Conservation (phyloP, 2,113 vertebrate species). For the Talpa occidentalis region DNA sequence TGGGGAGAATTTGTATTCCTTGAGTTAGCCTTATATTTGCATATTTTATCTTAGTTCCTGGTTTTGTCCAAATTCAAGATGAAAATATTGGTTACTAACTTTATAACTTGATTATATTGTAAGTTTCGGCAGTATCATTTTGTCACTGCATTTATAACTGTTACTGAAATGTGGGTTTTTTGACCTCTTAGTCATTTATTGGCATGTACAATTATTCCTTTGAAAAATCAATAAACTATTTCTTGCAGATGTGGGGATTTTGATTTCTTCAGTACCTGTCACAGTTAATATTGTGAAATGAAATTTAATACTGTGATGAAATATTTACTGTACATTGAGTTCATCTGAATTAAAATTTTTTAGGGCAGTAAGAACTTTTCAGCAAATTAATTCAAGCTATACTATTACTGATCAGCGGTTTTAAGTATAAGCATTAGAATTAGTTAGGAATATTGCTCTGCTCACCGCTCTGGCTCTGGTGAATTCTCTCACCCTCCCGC, state of each 20-base stretch:
- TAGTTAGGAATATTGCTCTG: background rate
- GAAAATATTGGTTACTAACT: background rate
- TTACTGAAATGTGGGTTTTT: background rate
- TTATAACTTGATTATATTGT: background rate
- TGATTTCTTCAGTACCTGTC: constrained; percentile 63
- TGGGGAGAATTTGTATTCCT: background rate
- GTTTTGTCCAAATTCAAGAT: constrained; percentile 1
- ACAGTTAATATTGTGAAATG: background rate
- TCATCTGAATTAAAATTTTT: background rate
- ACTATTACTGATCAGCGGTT: background rate
- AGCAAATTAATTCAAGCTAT: constrained; percentile 9
- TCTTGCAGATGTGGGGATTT: constrained; percentile 54
- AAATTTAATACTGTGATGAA: too few species aligned
- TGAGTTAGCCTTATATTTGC: background rate
- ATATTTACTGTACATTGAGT: background rate
- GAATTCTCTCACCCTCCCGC: too few species aligned
- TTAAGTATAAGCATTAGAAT: background rate
- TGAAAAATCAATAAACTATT: constrained; percentile 81
- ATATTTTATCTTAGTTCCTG: background rate
- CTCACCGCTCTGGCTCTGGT: too few species aligned
- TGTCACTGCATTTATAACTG: background rate
- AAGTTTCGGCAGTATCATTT: background rate
- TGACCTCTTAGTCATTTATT: background rate
- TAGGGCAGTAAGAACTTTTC: background rate
- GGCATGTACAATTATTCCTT: constrained; percentile 8